Base-by-base conservation (phyloP, 2,797 vertebrate genomes). In the Tragopan temminckii region DNA sequence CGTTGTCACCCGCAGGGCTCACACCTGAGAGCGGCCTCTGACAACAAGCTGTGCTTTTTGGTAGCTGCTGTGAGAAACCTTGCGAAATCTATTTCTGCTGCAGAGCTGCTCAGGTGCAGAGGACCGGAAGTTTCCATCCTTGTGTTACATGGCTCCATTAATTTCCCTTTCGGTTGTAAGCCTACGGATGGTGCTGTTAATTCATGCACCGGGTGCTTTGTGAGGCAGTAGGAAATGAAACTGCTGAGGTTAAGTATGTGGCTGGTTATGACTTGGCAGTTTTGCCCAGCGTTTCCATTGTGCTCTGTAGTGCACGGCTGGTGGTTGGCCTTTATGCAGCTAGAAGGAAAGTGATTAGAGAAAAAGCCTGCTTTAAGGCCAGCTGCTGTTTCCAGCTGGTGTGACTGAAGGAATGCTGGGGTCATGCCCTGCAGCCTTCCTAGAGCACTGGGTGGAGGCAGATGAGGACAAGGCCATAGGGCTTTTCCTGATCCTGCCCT, bases 391-490 rank as follows among this genome's bases (percentile, higher is more conserved):
- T 88, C 59, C 3, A 4, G n/a, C 12, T 19, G 35, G 35, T 24
- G 57, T 35, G 35, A 59, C n/a, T 35, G 62, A 23, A 50, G 15
- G 66, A 85, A 82, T 6, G 23, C 17, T 5, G 21, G 7, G 31
- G 33, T 0, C 0, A 1, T 8, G 40, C 48, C 35, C 40, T 70
- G 15, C 52, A n/a, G 9, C 7, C 10, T 5, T 4, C 9, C 3
- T 12, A 1, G 20, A 2, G 36, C 10, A 52, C 10, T 6, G 9
- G 17, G 31, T 18, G 21, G 74, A 81, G 45, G 24, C 24, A 61
- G 24, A n/a, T 16, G 55, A 50, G 58, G 69, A 55, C 70, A 85
- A 57, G 81, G 33, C 27, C 16, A 31, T 31, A 31, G 9, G 29
- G 52, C 52, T 52, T 72, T 76, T 12, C 59, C 31, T 36, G 50